Evolutionary conservation across 2,888 invertebrate genomes (phyloP).

Genomic region (Seira musarum): DNA sequence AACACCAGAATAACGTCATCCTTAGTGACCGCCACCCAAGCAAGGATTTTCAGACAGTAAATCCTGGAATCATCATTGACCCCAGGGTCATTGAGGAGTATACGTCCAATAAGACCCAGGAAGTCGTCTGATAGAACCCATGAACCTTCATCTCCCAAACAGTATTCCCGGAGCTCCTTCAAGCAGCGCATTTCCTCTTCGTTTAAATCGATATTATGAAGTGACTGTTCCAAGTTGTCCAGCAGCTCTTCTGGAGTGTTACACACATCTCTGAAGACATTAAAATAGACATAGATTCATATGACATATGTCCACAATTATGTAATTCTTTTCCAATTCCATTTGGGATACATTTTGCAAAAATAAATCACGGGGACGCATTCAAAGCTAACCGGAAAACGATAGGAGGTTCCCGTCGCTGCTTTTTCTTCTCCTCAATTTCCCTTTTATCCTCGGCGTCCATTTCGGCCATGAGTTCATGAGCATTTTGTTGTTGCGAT

Average conservation of each 20-base stretch:
- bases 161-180: slow-evolving; percentile 89
- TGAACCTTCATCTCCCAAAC: slow-evolving; percentile 90
- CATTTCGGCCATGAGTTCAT: slow-evolving; percentile 72
- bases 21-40: slow-evolving; percentile 81
- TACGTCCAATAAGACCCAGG: slow-evolving; percentile 82
- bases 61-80: slow-evolving; percentile 77
- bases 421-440: slow-evolving; percentile 80
- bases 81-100: slow-evolving; percentile 66
- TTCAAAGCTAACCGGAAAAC: slow-evolving; percentile 76
- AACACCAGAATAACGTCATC: slow-evolving; percentile 91
- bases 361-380: not conserved
- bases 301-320: not conserved
- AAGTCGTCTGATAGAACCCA: slow-evolving; percentile 95
- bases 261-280: slow-evolving; percentile 64
- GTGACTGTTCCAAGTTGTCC: slow-evolving; percentile 78
- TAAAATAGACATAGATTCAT: not conserved
- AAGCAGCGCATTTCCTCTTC: slow-evolving; percentile 84
- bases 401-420: slow-evolving; percentile 84
- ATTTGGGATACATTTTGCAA: not conserved
- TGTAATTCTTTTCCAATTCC: not conserved
- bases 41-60: slow-evolving; percentile 81
- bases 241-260: slow-evolving; percentile 78
- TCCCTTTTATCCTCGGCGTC: slow-evolving; percentile 78
- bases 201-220: slow-evolving; percentile 81
- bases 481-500: not conserved